A percentile compares a stretch with the other conserved stretches of the same genome.
Evolutionary conservation across 2,113 vertebrate genomes (phyloP).

Genomic region (Trochalopteron elliotii): DNA sequence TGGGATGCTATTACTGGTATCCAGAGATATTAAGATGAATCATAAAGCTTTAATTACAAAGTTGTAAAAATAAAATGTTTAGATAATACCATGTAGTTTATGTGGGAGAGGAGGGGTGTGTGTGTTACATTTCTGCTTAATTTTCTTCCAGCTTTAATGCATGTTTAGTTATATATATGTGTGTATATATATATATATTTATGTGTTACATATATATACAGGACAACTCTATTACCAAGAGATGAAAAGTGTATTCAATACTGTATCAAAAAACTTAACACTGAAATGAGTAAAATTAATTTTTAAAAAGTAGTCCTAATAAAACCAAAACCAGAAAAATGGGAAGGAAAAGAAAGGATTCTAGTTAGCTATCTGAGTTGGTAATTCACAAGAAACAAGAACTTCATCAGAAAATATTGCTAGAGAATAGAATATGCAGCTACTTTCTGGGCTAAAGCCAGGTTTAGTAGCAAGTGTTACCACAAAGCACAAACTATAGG

Average conservation of each 20-base stretch:
- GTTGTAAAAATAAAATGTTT: neutral
- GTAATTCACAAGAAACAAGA: neutral
- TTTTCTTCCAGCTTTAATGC: neutral
- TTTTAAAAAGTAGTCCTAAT: fast-evolving
- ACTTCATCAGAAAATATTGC: neutral
- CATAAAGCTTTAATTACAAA: neutral
- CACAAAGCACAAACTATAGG: neutral
- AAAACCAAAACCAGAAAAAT: neutral
- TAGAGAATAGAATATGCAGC: neutral
- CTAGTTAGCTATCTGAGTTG: neutral
- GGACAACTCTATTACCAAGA: neutral
- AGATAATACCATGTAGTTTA: neutral
- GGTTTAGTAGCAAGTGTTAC: neutral
- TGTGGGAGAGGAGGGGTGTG: fast-evolving
- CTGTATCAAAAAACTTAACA: neutral
- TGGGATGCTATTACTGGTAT: neutral
- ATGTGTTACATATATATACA: neutral
- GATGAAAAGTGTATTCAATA: neutral
- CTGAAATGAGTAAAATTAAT: neutral
- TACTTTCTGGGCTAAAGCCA: neutral
- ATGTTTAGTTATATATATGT: neutral
- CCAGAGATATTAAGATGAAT: neutral
- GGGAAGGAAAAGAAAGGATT: neutral
- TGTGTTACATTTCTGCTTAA: neutral
- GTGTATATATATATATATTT: neutral